A percentile compares a stretch with the other conserved stretches of the same genome.
Evolutionary conservation across 2,797 vertebrate genomes (phyloP).

Genomic region (Arremon brunneinucha): DNA sequence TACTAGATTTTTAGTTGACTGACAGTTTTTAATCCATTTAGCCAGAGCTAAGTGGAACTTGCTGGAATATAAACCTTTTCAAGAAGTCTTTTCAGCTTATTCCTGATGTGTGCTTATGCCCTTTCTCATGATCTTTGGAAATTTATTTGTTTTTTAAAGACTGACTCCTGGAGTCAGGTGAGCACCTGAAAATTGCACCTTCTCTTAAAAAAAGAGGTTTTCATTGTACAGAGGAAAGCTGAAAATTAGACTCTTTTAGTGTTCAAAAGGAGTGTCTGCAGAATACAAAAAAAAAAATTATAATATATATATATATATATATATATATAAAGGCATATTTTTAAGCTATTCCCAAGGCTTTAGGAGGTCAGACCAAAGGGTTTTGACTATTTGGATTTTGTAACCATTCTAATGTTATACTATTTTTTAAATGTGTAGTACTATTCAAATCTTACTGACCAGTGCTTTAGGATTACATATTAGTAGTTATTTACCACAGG

Average conservation of each 20-base stretch:
- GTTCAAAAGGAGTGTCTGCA: background rate
- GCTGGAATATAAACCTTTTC: background rate
- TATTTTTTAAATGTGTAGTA: background rate
- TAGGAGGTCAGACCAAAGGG: background rate
- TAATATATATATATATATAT: too few relatives aligned
- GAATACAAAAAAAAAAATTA: background rate
- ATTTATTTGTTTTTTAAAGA: background rate
- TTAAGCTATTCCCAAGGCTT: background rate
- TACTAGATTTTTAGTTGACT: slow-evolving; percentile 53
- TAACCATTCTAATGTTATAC: background rate
- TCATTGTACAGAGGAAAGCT: background rate
- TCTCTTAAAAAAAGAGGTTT: background rate
- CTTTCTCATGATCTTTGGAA: slow-evolving; percentile 12
- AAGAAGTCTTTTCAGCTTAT: background rate
- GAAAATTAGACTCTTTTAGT: background rate
- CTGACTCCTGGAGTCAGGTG: background rate
- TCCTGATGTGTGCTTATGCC: background rate
- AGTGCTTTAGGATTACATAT: background rate
- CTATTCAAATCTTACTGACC: background rate
- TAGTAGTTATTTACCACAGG: background rate
- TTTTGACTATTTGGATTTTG: background rate
- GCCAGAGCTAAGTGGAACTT: slow-evolving; percentile 13
- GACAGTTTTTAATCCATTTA: slow-evolving; percentile 46
- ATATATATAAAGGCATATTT: background rate
- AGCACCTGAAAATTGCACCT: background rate